These are phyloP conservation scores for Drosophila fuyamai DNA, from an alignment of 1,140 invertebrate genomes.

Conservation along the genomic window DNA sequence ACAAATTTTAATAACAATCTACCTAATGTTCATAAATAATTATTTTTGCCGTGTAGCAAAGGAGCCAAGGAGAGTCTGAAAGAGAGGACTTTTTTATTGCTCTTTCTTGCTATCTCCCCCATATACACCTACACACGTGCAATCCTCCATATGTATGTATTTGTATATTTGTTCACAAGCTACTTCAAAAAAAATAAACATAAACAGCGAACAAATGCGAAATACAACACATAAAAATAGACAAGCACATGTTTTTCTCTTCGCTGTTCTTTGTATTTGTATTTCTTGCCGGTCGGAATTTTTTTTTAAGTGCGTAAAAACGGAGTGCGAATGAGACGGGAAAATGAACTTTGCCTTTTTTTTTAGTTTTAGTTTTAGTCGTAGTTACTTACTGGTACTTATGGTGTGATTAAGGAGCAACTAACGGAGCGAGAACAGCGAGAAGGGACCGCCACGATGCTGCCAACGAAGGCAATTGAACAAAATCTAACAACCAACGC, in stretches of 20 bases:
- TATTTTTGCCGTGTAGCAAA: no score
- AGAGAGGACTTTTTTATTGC: constrained; percentile 18
- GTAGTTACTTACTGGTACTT: constrained; percentile 17
- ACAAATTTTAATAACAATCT: no score
- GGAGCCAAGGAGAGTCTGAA: background rate
- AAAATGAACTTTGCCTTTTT: background rate
- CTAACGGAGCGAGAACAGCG: constrained; percentile 6
- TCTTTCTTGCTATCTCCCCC: constrained; percentile 32
- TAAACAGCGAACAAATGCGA: background rate
- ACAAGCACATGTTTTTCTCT: constrained; percentile 29
- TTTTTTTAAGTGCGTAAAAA: background rate
- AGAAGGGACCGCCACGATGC: constrained; percentile 37
- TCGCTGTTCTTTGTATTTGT: background rate
- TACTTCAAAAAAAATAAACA: constrained; percentile 12
- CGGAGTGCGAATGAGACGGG: constrained; percentile 1
- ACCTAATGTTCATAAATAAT: no score
- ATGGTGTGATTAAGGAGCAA: background rate
- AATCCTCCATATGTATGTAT: background rate
- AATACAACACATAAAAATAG: constrained; percentile 13
- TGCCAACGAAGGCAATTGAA: constrained; percentile 36
- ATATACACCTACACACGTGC: background rate
- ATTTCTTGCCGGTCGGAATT: constrained; percentile 9
- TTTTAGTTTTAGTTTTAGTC: background rate
- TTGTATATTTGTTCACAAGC: constrained; percentile 8
- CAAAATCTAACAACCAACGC: constrained; percentile 4